Evolutionary conservation across 1,140 invertebrate species (phyloP), one percentile per base, ranked within the genome.

Genomic region (Bombus soroeensis): DNA sequence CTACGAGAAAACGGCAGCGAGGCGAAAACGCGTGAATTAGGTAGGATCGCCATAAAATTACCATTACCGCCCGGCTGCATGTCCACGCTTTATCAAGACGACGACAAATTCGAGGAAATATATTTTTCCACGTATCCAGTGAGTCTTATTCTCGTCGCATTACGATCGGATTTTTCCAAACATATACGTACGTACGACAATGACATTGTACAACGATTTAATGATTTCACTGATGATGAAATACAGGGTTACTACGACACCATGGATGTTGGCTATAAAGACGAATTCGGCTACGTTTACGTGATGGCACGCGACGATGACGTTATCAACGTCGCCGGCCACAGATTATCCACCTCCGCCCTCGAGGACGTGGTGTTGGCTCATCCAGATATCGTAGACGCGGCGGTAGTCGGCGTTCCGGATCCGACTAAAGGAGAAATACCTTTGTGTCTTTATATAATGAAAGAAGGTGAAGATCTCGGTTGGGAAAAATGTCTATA

Each of bases 311-410:
- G 98, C 39, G 98, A 98, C 81, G 98, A 99, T 95, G 98, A 99
- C 94, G 97, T 99, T n/a, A 99, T 99, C 81, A 99, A 99, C 92
- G 98, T 99, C 1, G 98, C 98, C 4, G 98, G 98, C 0, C 98
- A 99, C 93, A 95, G 98, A 70, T 95, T 99, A 22, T 98, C 98
- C 0, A 98, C 98, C 0, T 97, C 97, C 2, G 98, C 98, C 0
- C 93, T 99, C 15, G 98, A 99, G 94, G 98, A 99, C 94, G 98
- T 98, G 0, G 96, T 99, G 15, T 93, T 99, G 18, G 96, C 97
- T 22, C 98, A 99, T 95, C 96, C 97, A 0, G 97, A 98, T 75
- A 95, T 99, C 0, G 97, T 96, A 0, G 98, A 99, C 90, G 97
- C 97, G 0, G 97, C 98, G 0, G 98, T 99, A 0, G 96, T 99